These are phyloP conservation scores for Drosophila arizonae DNA, from an alignment of 1,140 invertebrate species.

Conservation along the genomic window DNA sequence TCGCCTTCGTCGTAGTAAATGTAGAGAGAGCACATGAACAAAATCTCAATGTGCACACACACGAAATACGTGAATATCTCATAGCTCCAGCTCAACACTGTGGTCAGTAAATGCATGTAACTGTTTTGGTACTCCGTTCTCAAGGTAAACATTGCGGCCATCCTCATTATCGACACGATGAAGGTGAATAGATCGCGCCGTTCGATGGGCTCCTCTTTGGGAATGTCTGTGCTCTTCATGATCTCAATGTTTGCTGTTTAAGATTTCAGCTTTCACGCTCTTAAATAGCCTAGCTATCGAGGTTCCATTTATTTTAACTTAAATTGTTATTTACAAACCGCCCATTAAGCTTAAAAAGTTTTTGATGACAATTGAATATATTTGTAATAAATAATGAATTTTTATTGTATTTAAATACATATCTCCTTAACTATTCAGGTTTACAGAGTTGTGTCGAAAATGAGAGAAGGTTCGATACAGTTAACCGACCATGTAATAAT, in stretches of 20 bases:
- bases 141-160: slow-evolving; percentile 69
- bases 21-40: slow-evolving; percentile 68
- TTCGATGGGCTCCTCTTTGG: not conserved
- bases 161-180: slow-evolving; percentile 57
- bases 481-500: too few species aligned
- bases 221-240: slow-evolving; percentile 6
- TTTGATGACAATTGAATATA: not conserved
- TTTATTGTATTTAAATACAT: too few species aligned
- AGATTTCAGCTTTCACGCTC: not conserved
- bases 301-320: not conserved
- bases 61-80: slow-evolving; percentile 71
- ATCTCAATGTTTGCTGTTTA: not conserved
- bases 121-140: not conserved
- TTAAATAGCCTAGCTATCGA: not conserved
- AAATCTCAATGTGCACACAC: slow-evolving; percentile 53
- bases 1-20: slow-evolving; percentile 63
- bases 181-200: slow-evolving; percentile 69
- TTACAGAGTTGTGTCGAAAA: too few species aligned
- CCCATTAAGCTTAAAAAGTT: not conserved
- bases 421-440: too few species aligned
- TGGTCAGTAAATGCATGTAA: slow-evolving; percentile 23
- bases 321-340: slow-evolving; percentile 14
- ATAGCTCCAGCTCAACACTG: slow-evolving; percentile 39
- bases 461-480: too few species aligned
- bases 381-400: not conserved